Evolutionary conservation across 2,888 invertebrate genomes (phyloP).

Genomic region (Drosophila nr. medialis): DNA sequence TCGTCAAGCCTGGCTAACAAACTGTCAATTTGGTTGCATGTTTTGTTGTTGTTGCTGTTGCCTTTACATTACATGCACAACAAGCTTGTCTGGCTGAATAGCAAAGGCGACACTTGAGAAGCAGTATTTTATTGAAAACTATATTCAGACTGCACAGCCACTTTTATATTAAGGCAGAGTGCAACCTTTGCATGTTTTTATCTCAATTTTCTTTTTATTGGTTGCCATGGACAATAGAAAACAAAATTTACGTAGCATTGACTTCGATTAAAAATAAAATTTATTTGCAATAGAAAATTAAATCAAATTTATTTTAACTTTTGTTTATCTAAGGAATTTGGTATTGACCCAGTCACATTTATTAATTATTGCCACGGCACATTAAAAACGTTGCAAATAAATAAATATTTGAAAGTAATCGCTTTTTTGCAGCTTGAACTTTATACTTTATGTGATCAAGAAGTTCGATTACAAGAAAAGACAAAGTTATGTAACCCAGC

Average conservation of each 20-base stretch:
- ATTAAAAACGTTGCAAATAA: background rate
- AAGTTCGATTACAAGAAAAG: background rate
- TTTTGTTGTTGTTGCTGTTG: slow-evolving; percentile 9
- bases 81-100: background rate
- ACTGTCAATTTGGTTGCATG: slow-evolving; percentile 53
- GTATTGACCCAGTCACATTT: background rate
- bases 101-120: background rate
- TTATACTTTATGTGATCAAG: background rate
- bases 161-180: background rate
- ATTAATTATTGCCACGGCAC: background rate
- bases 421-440: background rate
- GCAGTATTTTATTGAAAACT: background rate
- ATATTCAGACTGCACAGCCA: background rate
- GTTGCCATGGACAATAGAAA: background rate
- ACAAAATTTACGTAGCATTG: background rate
- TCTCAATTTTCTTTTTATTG: background rate
- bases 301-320: background rate
- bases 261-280: background rate
- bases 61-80: slow-evolving; percentile 8
- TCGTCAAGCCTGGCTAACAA: slow-evolving; percentile 37
- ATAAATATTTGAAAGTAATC: background rate
- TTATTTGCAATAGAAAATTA: background rate
- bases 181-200: background rate
- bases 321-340: background rate
- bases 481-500: background rate